Evolutionary conservation across 2,113 vertebrate genomes (phyloP), one percentile per base, ranked within the genome.

Genomic region (Actenoides hombroni): DNA sequence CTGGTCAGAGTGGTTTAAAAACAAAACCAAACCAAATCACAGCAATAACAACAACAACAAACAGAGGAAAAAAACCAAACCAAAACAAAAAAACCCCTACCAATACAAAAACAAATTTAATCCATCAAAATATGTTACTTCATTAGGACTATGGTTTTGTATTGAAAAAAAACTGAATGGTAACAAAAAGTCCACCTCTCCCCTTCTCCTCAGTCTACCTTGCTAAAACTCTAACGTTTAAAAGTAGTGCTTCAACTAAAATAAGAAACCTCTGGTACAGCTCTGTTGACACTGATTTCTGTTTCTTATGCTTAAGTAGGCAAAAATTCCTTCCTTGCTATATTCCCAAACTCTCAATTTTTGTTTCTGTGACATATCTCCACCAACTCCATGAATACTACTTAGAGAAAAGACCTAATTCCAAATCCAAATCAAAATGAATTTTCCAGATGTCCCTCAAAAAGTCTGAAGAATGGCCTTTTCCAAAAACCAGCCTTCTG

Each of bases 181-280:
- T 56, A 59, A 51, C 15, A 75, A 64, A 57, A 70, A 61, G 4
- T 28, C 8, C 1, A 13, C 12, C 56, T 14, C 4, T 40, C 5
- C 8, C 15, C 3, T 5, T 4, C 8, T 5, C 3, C 4, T 7
- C 15, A 26, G 11, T 16, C 17, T 68, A 39, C 4, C 39, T 54
- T 60, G 9, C 26, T 54, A 75, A 86, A 80, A 12, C 11, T 70
- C 29, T 16, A 54, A 39, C 3, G 2, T 7, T 42, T 5, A 68
- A 56, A 68, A 42, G 3, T 25, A 53, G 15, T 69, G 10, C n/a
- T 40, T 2, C 3, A 70, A 65, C 9, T 80, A 56, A 35, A 83
- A 5, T 25, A 42, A 33, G 9, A 74, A 2, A 53, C 3, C 16
- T 29, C 4, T 15, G 5, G 25, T 54, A 83, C 10, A 35, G n/a